These are phyloP conservation scores for Mionectes olivaceus DNA, from an alignment of 2,797 vertebrate species.

Conservation along the genomic window DNA sequence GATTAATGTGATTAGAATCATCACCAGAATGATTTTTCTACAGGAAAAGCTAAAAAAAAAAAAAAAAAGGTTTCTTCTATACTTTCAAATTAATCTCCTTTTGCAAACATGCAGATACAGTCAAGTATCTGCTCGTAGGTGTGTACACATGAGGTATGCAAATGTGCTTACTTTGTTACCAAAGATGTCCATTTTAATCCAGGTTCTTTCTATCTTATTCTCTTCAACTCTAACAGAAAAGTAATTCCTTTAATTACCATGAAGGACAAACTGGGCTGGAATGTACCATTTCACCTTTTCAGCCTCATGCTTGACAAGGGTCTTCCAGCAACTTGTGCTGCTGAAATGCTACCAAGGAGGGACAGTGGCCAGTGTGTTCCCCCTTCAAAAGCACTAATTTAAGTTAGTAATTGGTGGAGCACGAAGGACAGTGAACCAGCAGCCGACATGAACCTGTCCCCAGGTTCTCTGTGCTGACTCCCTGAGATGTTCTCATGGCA, in stretches of 20 bases:
- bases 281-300: not conserved
- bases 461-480: not conserved
- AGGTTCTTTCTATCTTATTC: not conserved
- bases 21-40: not conserved
- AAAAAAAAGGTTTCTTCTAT: not conserved
- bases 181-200: not conserved
- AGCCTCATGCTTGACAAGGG: not conserved
- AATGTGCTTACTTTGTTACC: not conserved
- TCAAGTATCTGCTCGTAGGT: not conserved
- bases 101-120: not conserved
- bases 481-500: not conserved
- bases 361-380: not conserved
- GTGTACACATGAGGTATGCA: not conserved
- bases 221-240: not conserved
- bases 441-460: conserved; percentile 19
- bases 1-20: not conserved
- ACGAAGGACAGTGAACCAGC: not conserved
- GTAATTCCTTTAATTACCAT: not conserved
- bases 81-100: not conserved
- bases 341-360: not conserved
- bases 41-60: not conserved
- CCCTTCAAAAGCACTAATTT: not conserved
- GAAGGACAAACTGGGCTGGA: not conserved
- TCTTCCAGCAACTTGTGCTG: not conserved
- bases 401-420: not conserved